Percentiles rank a stretch among this genome's conserved stretches.
These are phyloP conservation scores for Calameuta idolon DNA, from an alignment of 2,888 invertebrate genomes.

Conservation along the genomic window DNA sequence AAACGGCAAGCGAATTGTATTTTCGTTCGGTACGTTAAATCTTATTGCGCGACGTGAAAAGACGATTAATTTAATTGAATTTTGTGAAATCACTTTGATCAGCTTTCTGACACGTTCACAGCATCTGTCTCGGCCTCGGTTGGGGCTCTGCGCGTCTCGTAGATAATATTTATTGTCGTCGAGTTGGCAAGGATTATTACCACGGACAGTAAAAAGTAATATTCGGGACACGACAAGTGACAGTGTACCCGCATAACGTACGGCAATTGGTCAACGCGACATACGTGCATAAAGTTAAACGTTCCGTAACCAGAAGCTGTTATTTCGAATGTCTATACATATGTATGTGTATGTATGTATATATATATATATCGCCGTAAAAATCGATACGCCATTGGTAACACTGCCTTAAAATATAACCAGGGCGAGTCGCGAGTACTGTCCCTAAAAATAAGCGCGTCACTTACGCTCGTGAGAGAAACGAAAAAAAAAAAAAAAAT, in stretches of 20 bases:
- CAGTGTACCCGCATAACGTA: conserved; percentile 3
- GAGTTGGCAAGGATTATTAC: not conserved
- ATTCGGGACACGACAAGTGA: conserved; percentile 7
- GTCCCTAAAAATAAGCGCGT: not conserved
- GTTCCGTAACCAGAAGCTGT: conserved; percentile 10
- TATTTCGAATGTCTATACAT: not conserved
- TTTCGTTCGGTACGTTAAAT: not conserved
- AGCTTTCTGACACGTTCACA: not conserved
- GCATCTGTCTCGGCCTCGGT: not conserved
- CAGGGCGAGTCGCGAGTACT: not conserved
- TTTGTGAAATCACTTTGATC: not conserved
- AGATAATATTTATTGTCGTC: not conserved
- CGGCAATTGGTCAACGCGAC: conserved; percentile 38
- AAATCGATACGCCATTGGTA: not conserved
- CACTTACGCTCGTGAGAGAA: not conserved
- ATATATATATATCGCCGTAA: not conserved
- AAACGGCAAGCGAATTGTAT: not conserved
- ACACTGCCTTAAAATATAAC: not conserved
- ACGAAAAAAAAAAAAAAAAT: not conserved
- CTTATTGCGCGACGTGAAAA: not conserved
- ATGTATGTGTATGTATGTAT: too few species aligned
- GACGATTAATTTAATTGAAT: not conserved
- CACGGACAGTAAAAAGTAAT: not conserved
- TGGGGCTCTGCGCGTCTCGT: not conserved
- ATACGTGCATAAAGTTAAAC: conserved; percentile 40